Evolutionary conservation across 2,797 vertebrate species (phyloP), one percentile per base, ranked within the genome.

Genomic region (Chrysocyon brachyurus): DNA sequence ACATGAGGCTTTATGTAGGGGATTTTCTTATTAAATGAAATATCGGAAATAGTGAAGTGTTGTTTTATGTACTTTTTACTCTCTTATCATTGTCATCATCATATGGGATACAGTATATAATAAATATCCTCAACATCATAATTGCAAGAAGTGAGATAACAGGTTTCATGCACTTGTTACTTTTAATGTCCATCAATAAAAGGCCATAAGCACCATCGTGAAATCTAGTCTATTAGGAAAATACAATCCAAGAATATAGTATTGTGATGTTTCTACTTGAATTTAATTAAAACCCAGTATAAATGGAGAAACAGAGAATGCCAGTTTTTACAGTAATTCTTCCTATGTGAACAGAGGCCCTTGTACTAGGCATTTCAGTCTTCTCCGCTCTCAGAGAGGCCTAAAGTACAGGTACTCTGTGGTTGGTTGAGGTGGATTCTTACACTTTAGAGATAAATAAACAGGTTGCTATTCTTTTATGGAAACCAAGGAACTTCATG

Each of bases 181-280:
- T 94, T 84, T 88, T 88, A 75, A 72, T 82, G 36, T 64, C 40
- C 66, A 26, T 70, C 81, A 90, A 15, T 94, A 92, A 92, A 96
- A 79, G 46, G 46, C 64, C 82, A 81, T 86, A 56, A 49, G 6
- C 21, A 93, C 36, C 19, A 73, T n/a, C 84, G 56, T 96, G 46
- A 87, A 81, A 73, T 87, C 56, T 22, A 92, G 22, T 84, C 31
- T 79, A 26, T 86, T 91, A 75, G 82, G 83, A 86, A 95, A 89
- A 87, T 95, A 52, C 24, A 16, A 59, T 72, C 63, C 56, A 93
- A 36, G 33, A 63, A 73, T 68, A 61, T 72, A 84, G n/a, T 36
- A 77, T 78, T 81, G 56, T 86, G 28, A 54, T 93, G 36, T 19
- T 75, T 91, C 81, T 86, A 68, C 70, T 83, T 91, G 72, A 94